Evolutionary conservation across 2,888 invertebrate species (phyloP), one percentile per base, ranked within the genome.

Genomic region (Plebejus anna): DNA sequence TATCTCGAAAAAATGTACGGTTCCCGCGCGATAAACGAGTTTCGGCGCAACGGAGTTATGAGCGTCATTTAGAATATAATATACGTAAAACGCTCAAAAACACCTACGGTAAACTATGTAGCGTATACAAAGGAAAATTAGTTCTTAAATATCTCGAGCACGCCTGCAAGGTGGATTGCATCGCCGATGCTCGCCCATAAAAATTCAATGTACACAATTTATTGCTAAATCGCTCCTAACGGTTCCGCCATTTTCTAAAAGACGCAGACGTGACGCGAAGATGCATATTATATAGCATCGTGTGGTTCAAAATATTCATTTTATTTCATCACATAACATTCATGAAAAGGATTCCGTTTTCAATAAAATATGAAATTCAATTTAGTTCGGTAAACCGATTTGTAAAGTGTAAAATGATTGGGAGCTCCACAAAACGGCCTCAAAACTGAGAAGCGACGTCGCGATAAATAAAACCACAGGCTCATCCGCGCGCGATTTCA

Each of bases 201-300:
- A 73, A 73, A 73, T 73, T 51, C 16, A 55, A 55, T 73, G 55
- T 28, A 55, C 32, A 55, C 11, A 55, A 73, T 73, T 73, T 73
- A 73, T 73, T 32, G 6, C 73, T 51, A 13, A 16, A 73, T 71
- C 42, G 28, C 32, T 72, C 47, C 28, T 9, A 2, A 42, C 22
- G n/a, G 22, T 59, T 22, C 9, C 47, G 11, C 71, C 42, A 42
- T 71, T 16, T 71, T 71, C 11, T 7, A 38, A 47, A 42, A 71
- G 9, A 42, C 42, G 38, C 42, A 42, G 7, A 32, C 32, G 42
- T 42, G 42, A 42, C 9, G 42, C 42, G 42, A 42, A 42, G 42
- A 42, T 42, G 42, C 42, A 42, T 42, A 38, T 5, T 9, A 42
- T 42, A 38, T 5, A 38, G 38, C 42, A 42, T 9, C 9, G 42